phyloP scores from a whole-genome alignment of 2,113 vertebrate genomes.

The Colius striatus region DNA sequence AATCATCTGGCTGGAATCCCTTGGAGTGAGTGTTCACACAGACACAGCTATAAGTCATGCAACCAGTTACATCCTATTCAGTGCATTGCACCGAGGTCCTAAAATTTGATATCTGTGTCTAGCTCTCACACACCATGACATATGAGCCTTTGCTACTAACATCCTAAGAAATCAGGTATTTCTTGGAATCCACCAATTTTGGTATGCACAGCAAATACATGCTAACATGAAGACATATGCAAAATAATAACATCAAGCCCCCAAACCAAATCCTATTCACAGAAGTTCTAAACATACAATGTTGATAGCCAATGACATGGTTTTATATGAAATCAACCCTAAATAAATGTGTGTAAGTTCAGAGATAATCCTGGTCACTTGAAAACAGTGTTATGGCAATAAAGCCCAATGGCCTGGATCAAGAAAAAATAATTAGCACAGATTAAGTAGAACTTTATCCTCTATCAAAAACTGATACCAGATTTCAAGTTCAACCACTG shows the following conservation, averaged over 20 bases:
- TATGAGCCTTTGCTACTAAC: neutral
- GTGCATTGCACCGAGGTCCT: neutral
- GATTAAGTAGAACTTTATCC: neutral
- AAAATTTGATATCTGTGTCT: neutral
- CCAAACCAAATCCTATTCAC: neutral
- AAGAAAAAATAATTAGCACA: neutral
- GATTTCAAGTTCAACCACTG: neutral
- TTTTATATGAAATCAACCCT: neutral
- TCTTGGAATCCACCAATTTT: neutral
- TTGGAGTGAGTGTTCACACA: neutral
- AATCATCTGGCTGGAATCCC: neutral
- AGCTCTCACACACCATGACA: fast-evolving
- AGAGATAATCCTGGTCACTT: neutral
- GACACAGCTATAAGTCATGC: neutral
- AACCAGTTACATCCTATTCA: neutral
- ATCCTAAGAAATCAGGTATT: neutral
- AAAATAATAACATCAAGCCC: neutral
- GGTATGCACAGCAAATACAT: neutral
- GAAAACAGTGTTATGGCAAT: neutral
- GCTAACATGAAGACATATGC: neutral
- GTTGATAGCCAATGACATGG: fast-evolving
- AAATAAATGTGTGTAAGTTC: neutral
- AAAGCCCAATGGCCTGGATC: neutral
- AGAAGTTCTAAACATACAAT: neutral
- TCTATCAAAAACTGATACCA: neutral